Base-by-base conservation (phyloP, 1,140 invertebrate genomes). In the Eueides isabella region DNA sequence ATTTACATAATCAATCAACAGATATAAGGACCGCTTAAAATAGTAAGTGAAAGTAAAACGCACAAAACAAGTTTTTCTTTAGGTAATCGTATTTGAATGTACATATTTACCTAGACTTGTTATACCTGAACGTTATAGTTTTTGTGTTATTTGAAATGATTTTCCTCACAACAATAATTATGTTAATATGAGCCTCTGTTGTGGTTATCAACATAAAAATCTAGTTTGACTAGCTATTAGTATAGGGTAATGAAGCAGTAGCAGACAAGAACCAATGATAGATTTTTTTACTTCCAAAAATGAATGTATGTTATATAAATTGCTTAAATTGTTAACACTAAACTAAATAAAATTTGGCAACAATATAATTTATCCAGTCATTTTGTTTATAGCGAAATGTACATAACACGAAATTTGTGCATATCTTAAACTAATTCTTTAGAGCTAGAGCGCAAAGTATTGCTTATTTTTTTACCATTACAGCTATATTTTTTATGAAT, bases 111-210 rank as follows among this genome's bases (percentile, higher is more conserved):
- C 35, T 61, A 26, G 9, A 69, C 48, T 61, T 6, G 67, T 69
- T 69, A 11, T 69, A 69, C 67, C 30, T 61, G 67, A 61, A 69
- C 48, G 5, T n/a, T 48, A 48, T 48, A 19, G 14, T 19, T 48
- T 48, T 48, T 48, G 5, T 48, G 41, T 48, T 48, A 48, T 48
- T n/a, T 55, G 11, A 55, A 55, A 55, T 55, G 19, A 55, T 55
- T 55, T 55, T 55, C 19, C 19, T 11, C 23, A 26, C 48, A 23
- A 55, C 26, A 55, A 55, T 55, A 55, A 55, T 26, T 55, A 55
- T 55, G 48, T 26, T 55, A 55, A 55, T 55, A 55, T 55, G 3
- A 0, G 9, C 19, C 11, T 26, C 7, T 1, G 2, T 9, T 23
- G 23, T 23, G 19, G 48, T 55, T 55, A 55, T 26, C 19, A 11